Base-by-base conservation (phyloP, 2,888 invertebrate species). In the Tanaodytes sp. region DNA sequence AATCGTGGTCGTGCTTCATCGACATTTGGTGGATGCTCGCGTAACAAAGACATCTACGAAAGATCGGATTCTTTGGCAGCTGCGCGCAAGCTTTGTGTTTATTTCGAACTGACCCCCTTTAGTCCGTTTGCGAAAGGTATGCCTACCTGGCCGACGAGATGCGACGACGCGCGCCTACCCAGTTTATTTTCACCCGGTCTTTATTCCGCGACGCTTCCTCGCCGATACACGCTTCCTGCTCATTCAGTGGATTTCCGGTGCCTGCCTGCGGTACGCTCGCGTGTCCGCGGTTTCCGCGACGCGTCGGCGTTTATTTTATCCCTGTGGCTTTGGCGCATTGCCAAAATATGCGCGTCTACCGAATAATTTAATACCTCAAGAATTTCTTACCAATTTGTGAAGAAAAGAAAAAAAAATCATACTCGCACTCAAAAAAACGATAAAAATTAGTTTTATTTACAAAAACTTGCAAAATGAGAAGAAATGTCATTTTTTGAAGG, bases 51-150 rank as follows among this genome's bases (percentile, higher is more conserved):
- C 65, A 57, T 57, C 52, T 46, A 55, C 52, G 65, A 65, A 70
- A 70, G 70, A 70, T 65, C 68, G 74, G 72, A 73, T 72, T 73
- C 76, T 76, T 79, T 78, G 76, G 76, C 79, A 79, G 74, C 73
- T 73, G 64, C 45, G 49, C 31, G 42, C 62, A 45, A 61, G 62
- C 70, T 71, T 65, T 58, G 69, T 57, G 64, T 70, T 70, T 70
- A 70, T 70, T 70, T 70, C 69, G 27, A 64, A 70, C 64, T 64
- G 69, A 70, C 69, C 69, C 64, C 64, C 59, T 64, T 70, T 49
- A 58, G 57, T 30, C 40, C 54, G 54, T 48, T 45, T 45, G 63
- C 63, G 52, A 49, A 63, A n/a, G 68, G 63, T 63, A 69, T 63
- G 63, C 37, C 58, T 65, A 67, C 67, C 65, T 67, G 67, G 45